phyloP scores from a whole-genome alignment of 1,140 invertebrate genomes.

The Leptinotarsa defecta region DNA sequence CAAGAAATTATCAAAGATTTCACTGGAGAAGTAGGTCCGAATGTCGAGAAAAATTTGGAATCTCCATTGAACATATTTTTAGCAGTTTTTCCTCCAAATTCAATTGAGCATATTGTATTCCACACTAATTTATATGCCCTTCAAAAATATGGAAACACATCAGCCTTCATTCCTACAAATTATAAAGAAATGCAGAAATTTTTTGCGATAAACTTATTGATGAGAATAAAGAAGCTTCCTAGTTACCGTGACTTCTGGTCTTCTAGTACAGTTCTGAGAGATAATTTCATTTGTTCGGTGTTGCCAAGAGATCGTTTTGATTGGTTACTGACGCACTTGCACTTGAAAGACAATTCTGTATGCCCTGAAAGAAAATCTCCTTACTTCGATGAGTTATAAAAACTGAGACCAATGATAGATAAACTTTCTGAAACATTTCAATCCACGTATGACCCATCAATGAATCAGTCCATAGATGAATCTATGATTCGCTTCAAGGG shows the following conservation, averaged over 20 bases:
- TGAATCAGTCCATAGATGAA: not conserved
- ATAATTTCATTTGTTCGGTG: not conserved
- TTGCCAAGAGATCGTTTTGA: not conserved
- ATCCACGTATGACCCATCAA: not conserved
- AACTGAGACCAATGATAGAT: not conserved
- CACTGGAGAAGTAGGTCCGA: not conserved
- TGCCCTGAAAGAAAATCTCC: not conserved
- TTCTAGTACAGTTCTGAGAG: not conserved
- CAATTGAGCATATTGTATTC: not conserved
- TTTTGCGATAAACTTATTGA: not conserved
- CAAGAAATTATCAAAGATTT: not conserved
- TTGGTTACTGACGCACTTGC: not conserved
- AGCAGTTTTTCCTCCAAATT: not conserved
- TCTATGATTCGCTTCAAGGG: not conserved
- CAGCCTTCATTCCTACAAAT: not conserved
- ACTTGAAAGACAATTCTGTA: not conserved
- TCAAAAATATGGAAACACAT: not conserved
- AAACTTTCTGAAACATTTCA: not conserved
- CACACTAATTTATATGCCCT: not conserved
- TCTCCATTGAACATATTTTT: not conserved
- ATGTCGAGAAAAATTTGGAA: not conserved
- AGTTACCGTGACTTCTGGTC: not conserved
- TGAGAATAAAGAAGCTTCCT: not conserved
- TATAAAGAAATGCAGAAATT: not conserved
- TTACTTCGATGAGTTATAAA: not conserved